A percentile compares a stretch with the other conserved stretches of the same genome.
Evolutionary conservation across 2,113 vertebrate genomes (phyloP).

Genomic region (Psettodes erumei): DNA sequence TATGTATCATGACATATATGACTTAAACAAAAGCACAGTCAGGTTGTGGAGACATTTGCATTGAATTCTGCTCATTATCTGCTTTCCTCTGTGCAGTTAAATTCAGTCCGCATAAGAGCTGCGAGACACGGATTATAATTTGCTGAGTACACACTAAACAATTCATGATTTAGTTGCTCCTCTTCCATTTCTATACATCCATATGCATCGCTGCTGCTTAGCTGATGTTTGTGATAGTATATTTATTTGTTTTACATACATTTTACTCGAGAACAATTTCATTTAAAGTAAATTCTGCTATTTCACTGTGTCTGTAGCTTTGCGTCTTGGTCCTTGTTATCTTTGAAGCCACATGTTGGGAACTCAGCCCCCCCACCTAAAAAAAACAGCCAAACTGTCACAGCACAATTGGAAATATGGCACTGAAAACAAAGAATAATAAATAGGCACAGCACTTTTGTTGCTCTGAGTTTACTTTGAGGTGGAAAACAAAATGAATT

Average conservation of each 20-base stretch:
- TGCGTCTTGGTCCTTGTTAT: constrained; percentile 44
- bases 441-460: constrained; percentile 10
- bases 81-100: constrained; percentile 59
- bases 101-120: constrained; percentile 56
- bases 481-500: constrained; percentile 12
- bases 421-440: constrained; percentile 44
- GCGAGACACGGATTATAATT: constrained; percentile 65
- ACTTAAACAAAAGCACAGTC: constrained; percentile 6
- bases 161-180: constrained; percentile 38
- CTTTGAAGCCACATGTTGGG: constrained; percentile 44
- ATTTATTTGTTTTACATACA: constrained; percentile 13
- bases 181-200: not conserved
- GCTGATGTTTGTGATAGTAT: not conserved
- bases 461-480: constrained; percentile 11
- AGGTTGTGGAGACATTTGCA: constrained; percentile 43
- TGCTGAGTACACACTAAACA: constrained; percentile 60
- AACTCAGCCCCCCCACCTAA: constrained; percentile 30
- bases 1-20: constrained; percentile 40
- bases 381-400: constrained; percentile 9
- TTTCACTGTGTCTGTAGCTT: constrained; percentile 15
- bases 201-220: not conserved
- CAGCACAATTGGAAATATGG: constrained; percentile 29
- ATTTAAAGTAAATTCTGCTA: not conserved
- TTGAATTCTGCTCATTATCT: constrained; percentile 65
- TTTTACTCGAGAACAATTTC: constrained; percentile 9